Evolutionary conservation across 2,888 invertebrate species (phyloP).

Genomic region (Abrostola triplasia): DNA sequence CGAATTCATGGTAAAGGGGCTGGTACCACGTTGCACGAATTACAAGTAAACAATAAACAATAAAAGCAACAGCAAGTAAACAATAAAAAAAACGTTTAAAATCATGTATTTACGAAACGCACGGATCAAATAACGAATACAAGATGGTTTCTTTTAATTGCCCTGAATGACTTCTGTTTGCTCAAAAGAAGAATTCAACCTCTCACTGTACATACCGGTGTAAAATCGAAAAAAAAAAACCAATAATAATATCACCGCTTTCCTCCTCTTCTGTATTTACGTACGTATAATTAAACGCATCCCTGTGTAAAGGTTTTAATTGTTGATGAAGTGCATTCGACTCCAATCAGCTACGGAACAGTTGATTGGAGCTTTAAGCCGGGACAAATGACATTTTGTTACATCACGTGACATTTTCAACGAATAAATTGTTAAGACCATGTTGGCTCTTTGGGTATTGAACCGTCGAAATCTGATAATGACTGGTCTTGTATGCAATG

Average conservation of each 20-base stretch:
- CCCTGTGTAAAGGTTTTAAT: slow-evolving; percentile 36
- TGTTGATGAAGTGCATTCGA: slow-evolving; percentile 32
- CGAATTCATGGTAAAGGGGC: too few relatives aligned
- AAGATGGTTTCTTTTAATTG: too few relatives aligned
- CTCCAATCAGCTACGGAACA: slow-evolving; percentile 39
- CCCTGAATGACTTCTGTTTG: too few relatives aligned
- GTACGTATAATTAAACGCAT: slow-evolving; percentile 13
- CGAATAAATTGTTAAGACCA: slow-evolving; percentile 9
- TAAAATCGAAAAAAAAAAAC: too few relatives aligned
- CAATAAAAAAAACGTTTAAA: too few relatives aligned
- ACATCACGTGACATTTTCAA: slow-evolving; percentile 21
- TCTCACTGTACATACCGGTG: too few relatives aligned
- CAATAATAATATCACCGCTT: too few relatives aligned
- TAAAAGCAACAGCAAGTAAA: too few relatives aligned
- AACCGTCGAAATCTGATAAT: not conserved
- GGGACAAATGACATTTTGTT: slow-evolving; percentile 18
- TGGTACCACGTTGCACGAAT: too few relatives aligned
- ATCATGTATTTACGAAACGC: not conserved
- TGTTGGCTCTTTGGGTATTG: not conserved
- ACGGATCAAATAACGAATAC: not conserved
- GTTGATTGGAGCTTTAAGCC: slow-evolving; percentile 44
- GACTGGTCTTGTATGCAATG: not conserved
- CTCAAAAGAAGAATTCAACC: too few relatives aligned
- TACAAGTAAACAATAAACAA: too few relatives aligned
- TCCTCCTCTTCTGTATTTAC: too few relatives aligned